phyloP scores from a whole-genome alignment of 2,888 invertebrate species.

The Zygaena filipendulae region DNA sequence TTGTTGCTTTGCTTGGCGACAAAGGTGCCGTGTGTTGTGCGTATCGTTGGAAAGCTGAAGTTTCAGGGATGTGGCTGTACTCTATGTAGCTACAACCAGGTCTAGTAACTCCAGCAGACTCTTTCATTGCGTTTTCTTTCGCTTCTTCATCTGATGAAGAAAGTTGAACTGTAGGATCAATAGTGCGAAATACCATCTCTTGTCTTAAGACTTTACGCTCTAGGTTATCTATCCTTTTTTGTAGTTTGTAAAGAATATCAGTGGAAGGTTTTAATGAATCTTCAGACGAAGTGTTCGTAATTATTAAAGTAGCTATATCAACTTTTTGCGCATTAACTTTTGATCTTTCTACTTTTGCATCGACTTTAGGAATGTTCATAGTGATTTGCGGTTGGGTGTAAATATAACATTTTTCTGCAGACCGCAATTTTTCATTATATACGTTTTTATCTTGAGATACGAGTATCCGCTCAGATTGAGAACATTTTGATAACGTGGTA shows the following conservation, averaged over 20 bases:
- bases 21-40: constrained; percentile 39
- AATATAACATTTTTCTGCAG: constrained; percentile 41
- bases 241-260: constrained; percentile 28
- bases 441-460: constrained; percentile 21
- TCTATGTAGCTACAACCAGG: constrained; percentile 55
- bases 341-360: constrained; percentile 26
- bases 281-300: constrained; percentile 34
- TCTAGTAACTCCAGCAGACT: constrained; percentile 25
- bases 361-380: constrained; percentile 36
- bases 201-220: constrained; percentile 44
- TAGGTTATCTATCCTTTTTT: constrained; percentile 40
- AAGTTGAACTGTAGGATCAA: constrained; percentile 34
- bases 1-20: constrained; percentile 45
- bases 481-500: constrained; percentile 26
- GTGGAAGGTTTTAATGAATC: constrained; percentile 22
- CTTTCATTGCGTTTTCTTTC: constrained; percentile 28
- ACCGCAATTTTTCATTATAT: constrained; percentile 26
- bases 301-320: constrained; percentile 36
- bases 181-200: constrained; percentile 47
- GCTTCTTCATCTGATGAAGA: constrained; percentile 47
- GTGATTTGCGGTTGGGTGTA: constrained; percentile 34
- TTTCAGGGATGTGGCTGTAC: constrained; percentile 54
- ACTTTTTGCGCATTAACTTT: constrained; percentile 28
- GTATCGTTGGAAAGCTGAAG: constrained; percentile 54
- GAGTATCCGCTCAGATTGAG: constrained; percentile 23